Evolutionary conservation across 53 echinoderm and acorn worm genomes (phyloP).

Genomic region (Luidia sarsii): DNA sequence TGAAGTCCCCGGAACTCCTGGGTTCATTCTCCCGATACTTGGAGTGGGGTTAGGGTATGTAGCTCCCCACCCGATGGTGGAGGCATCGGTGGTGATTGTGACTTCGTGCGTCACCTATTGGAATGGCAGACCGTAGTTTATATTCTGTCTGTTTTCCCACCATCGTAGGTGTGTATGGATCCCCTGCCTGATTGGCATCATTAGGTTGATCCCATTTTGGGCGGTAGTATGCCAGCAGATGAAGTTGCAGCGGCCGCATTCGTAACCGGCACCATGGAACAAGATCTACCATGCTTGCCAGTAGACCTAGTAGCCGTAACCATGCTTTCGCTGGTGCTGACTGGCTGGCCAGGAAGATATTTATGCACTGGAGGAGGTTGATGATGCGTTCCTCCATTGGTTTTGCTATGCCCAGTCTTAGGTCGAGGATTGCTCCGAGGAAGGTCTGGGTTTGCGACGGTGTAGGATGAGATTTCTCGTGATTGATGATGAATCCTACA

Average conservation of each 20-base stretch:
- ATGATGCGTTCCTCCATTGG: no score
- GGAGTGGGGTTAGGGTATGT: no score
- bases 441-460: conserved; percentile 8
- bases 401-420: neutral
- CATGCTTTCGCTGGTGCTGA: neutral
- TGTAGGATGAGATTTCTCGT: conserved; percentile 8
- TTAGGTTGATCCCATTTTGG: no score
- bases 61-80: no score
- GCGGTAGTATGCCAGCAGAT: conserved; percentile 17
- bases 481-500: conserved; percentile 6
- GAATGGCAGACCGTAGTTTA: neutral
- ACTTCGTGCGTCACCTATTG: no score
- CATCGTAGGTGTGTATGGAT: no score
- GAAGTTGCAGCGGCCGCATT: conserved; percentile 37
- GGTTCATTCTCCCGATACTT: no score
- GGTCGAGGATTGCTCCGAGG: conserved; percentile 13
- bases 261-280: conserved; percentile 6
- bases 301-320: neutral
- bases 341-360: neutral
- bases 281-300: conserved; percentile 30
- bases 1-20: no score
- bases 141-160: no score
- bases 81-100: no score
- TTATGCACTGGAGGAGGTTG: no score
- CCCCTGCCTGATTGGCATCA: no score